Percentiles rank a stretch among this genome's conserved stretches.
Conservation (phyloP, 2,797 vertebrate genomes). For the Chelmon rostratus region DNA sequence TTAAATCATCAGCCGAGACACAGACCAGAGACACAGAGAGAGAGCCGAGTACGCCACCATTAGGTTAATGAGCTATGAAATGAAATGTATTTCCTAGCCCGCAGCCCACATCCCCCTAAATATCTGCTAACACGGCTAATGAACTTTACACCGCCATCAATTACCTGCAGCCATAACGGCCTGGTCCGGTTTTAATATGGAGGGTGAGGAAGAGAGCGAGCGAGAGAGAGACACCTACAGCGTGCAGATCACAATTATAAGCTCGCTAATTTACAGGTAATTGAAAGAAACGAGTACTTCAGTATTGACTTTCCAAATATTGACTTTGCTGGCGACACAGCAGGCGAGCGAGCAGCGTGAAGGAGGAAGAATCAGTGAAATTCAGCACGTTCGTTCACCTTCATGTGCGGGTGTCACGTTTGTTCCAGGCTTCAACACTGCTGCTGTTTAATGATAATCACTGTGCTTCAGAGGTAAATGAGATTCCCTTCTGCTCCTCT, state of each 20-base stretch:
- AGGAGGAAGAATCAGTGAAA: neutral
- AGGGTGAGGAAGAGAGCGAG: neutral
- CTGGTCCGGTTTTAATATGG: slow-evolving; percentile 35
- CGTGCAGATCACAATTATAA: neutral
- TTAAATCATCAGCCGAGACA: slow-evolving; percentile 63
- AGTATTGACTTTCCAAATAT: neutral
- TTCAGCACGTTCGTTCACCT: neutral
- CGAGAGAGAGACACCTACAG: neutral
- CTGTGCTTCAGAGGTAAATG: neutral
- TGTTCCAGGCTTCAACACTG: neutral
- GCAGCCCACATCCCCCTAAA: slow-evolving; percentile 71
- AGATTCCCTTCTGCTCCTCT: too few relatives aligned
- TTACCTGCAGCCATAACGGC: slow-evolving; percentile 63
- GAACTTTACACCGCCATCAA: slow-evolving; percentile 78
- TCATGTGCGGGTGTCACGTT: neutral
- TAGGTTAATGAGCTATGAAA: slow-evolving; percentile 83
- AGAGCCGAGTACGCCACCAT: slow-evolving; percentile 54
- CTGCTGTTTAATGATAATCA: neutral
- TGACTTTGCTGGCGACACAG: slow-evolving; percentile 1
- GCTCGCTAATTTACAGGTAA: neutral
- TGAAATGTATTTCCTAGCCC: slow-evolving; percentile 78
- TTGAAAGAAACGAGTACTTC: neutral
- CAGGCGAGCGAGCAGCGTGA: neutral
- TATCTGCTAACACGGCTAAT: slow-evolving; percentile 77
- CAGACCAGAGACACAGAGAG: slow-evolving; percentile 18